Percentiles rank a stretch among this genome's conserved stretches.
Conservation (phyloP, 2,888 invertebrate genomes). For the Hypomecis atomaria region DNA sequence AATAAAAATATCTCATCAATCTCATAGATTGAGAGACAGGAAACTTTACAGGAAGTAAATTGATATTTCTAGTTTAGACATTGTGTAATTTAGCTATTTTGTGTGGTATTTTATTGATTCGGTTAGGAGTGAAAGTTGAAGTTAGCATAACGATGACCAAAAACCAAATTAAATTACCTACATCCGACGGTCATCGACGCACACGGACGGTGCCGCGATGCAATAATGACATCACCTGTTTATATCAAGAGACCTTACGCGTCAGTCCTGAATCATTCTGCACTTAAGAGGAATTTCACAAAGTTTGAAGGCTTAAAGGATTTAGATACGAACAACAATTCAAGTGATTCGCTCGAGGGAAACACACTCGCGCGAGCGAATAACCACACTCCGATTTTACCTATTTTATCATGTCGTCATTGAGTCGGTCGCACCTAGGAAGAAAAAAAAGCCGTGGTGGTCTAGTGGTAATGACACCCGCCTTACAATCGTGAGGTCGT, state of each 20-base stretch:
- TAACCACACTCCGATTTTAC: too few species aligned
- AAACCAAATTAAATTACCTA: conserved; percentile 33
- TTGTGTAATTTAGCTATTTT: conserved; percentile 15
- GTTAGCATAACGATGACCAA: conserved; percentile 32
- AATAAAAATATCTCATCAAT: conserved; percentile 8
- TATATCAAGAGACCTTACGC: conserved; percentile 13
- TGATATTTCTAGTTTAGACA: conserved; percentile 15
- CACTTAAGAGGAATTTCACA: conserved; percentile 17
- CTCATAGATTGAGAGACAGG: conserved; percentile 3
- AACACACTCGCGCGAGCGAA: too few species aligned
- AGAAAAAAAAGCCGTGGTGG: too few species aligned
- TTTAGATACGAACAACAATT: too few species aligned
- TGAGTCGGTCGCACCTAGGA: too few species aligned
- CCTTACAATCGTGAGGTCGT: too few species aligned
- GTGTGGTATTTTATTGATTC: conserved; percentile 9
- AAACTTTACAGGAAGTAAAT: conserved; percentile 9
- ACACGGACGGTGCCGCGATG: conserved; percentile 3
- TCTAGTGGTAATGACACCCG: too few species aligned
- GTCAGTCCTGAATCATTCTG: conserved; percentile 14
- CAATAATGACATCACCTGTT: conserved; percentile 31
- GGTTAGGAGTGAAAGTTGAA: conserved; percentile 31
- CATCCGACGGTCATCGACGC: conserved; percentile 20
- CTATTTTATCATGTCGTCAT: too few species aligned
- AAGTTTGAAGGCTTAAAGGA: neutral
- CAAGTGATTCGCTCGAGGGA: too few species aligned